A percentile compares a stretch with the other conserved stretches of the same genome.
phyloP scores from a whole-genome alignment of 2,113 vertebrate species.

The Psettodes erumei region DNA sequence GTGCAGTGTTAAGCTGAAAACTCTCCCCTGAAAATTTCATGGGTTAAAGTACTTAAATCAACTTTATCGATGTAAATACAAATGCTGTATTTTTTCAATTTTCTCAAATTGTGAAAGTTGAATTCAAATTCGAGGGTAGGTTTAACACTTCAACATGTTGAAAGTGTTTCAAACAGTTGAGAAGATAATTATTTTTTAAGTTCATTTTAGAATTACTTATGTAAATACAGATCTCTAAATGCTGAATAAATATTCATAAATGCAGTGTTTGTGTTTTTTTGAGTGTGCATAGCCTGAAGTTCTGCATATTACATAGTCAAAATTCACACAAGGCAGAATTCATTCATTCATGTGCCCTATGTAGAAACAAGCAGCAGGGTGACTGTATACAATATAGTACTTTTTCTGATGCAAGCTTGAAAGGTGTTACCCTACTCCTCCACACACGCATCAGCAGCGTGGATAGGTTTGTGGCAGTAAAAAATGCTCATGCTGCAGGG shows the following conservation, averaged over 20 bases:
- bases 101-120: slow-evolving; percentile 25
- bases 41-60: not conserved
- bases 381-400: not conserved
- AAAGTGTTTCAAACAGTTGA: not conserved
- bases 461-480: slow-evolving; percentile 16
- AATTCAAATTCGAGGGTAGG: not conserved
- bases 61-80: slow-evolving; percentile 44
- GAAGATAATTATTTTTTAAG: slow-evolving; percentile 2
- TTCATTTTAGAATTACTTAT: not conserved
- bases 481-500: slow-evolving; percentile 65
- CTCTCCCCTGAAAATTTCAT: not conserved
- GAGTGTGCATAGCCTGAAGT: not conserved
- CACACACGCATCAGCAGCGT: slow-evolving; percentile 7
- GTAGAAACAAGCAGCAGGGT: not conserved
- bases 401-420: slow-evolving; percentile 54
- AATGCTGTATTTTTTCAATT: slow-evolving; percentile 22
- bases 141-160: slow-evolving; percentile 12
- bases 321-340: not conserved
- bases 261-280: slow-evolving; percentile 43
- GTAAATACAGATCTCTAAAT: slow-evolving; percentile 49
- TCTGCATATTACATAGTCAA: not conserved
- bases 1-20: not conserved
- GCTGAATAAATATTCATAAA: slow-evolving; percentile 59
- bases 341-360: not conserved
- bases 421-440: slow-evolving; percentile 6